Conservation (phyloP, 2,888 invertebrate species). For the Tribolium freemani region DNA sequence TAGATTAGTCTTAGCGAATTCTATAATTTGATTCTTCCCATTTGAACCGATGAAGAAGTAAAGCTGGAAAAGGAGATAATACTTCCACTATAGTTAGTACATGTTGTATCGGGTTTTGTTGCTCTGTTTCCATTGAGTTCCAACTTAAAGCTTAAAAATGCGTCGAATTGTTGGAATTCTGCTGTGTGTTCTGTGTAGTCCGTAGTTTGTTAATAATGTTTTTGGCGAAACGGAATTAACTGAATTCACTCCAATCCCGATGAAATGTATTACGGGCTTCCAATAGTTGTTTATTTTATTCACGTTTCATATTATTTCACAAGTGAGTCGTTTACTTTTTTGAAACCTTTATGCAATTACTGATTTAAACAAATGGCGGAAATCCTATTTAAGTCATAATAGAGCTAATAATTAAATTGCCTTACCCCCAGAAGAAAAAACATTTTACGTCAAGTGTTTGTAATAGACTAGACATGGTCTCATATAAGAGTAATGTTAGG, state of each 20-base stretch:
- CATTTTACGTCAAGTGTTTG: too few species aligned
- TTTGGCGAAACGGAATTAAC: not conserved
- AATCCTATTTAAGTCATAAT: too few species aligned
- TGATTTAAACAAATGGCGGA: too few species aligned
- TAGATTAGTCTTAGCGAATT: conserved; percentile 5
- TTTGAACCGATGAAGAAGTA: not conserved
- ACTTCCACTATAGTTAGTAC: conserved; percentile 1
- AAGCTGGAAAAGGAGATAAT: conserved; percentile 5
- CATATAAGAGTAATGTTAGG: not conserved
- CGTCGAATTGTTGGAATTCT: conserved; percentile 10
- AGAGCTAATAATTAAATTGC: not conserved
- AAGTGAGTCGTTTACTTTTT: too few species aligned
- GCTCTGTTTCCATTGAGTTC: too few species aligned
- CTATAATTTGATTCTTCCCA: conserved; percentile 22
- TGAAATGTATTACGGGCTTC: not conserved
- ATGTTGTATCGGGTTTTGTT: too few species aligned
- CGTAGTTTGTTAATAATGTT: not conserved
- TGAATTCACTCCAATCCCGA: not conserved
- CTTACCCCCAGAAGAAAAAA: not conserved
- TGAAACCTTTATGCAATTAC: too few species aligned
- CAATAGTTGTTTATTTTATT: not conserved
- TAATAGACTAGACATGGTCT: too few species aligned
- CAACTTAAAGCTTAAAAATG: too few species aligned
- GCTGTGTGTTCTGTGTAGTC: not conserved
- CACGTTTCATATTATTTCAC: too few species aligned